Base-by-base conservation (phyloP, 2,113 vertebrate genomes). In the Marmota flaviventris region DNA sequence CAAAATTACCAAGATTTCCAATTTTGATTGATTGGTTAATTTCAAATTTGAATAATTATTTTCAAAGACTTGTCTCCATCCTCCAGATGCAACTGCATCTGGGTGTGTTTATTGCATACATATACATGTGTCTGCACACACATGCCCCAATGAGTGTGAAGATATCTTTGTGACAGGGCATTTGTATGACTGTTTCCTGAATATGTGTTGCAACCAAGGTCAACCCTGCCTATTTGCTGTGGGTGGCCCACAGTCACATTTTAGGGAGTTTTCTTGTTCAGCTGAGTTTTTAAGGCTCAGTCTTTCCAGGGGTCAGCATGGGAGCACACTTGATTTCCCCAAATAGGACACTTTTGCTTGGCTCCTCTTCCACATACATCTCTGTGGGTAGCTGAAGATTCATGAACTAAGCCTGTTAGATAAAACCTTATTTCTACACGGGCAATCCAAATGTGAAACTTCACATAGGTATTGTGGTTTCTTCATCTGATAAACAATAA, bases 61-160 rank as follows among this genome's bases (percentile, higher is more conserved):
- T 93, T 32, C 78, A 39, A 85, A 94, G 85, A 20, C 27, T 13
- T 32, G 48, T 84, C 29, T 10, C 0, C 18, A 24, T 51, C 8
- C 32, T 16, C 4, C 34, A 32, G 22, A 70, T 14, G 27, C 1
- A 58, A 24, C 13, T 63, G 4, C 18, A 25, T n/a, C n/a, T 29
- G 1, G 27, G 11, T 4, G 13, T 0, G 13, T 6, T 6, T 2
- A 63, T 12, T n/a, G 39, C n/a, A 61, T 39, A 42, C 3, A 2
- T 7, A 2, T 8, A 4, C 2, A 3, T 11, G 0, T 45, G 16
- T 34, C 29, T 34, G 5, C 5, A 11, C 16, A 20, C 29, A 24
- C 11, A 39, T 37, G 16, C 22, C 70, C 16, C 65, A 7, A 0
- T 29, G 18, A 10, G 0, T 6, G 3, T 2, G 29, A 8, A 9